Evolutionary conservation across 2,113 vertebrate species (phyloP), one percentile per base, ranked within the genome.

Genomic region (Murina feae): DNA sequence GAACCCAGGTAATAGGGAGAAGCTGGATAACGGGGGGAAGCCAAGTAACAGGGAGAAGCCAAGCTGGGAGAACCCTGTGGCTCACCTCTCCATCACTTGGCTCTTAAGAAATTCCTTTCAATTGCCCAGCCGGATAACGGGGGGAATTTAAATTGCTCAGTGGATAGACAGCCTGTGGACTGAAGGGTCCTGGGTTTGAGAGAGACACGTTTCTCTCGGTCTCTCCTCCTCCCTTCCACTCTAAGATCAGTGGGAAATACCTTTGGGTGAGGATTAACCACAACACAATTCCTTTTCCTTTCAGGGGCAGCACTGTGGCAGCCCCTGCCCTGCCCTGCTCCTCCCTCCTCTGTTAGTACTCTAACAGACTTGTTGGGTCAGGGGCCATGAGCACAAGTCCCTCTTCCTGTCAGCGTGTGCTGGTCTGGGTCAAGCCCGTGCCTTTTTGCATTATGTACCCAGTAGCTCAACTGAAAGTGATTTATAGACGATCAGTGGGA

Each of bases 391-490:
- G 82, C 93, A 72, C 82, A 86, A 0, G 0, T 0, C 85, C 49
- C 1, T 55, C 94, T 93, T 89, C 96, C 97, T 78, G 93, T 94
- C 97, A 14, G 37, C 1, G 0, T 93, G 82, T 94, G 93, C 63
- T 13, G 53, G 75, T 49, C 95, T 95, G 0, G 6, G 90, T 94
- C 93, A 63, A 92, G 86, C 3, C 69, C 20, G 0, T 55, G 84
- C 51, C 53, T 92, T 92, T 94, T 88, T 88, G 39, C 42, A 2
- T 86, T 76, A 49, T 9, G 82, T 82, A 89, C 89, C 84, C 92
- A 97, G 84, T 74, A 81, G 93, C 91, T 94, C 92, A 86, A 6
- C 44, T 35, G 93, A 78, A 92, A 78, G 91, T 91, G 93, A 96
- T 86, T 91, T 92, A 69, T 80, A 92, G 79, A 76, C 78, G 91